These are phyloP conservation scores for Scaptomyza flava DNA, from an alignment of 2,888 invertebrate genomes.

Conservation along the genomic window DNA sequence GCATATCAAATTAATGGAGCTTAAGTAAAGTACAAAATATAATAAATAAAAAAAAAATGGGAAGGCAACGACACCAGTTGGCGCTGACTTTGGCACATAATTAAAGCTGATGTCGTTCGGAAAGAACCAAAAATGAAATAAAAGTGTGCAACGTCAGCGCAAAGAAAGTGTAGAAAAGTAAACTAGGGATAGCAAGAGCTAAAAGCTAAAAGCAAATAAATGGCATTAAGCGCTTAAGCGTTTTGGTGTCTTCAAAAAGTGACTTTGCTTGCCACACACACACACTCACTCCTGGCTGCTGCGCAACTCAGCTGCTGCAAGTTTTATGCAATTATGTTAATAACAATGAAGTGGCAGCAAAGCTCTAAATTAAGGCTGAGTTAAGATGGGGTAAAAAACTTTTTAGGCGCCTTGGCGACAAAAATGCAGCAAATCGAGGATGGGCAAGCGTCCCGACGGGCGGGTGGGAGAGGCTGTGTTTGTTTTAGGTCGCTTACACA, in stretches of 20 bases:
- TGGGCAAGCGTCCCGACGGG: background rate
- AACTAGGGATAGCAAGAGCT: background rate
- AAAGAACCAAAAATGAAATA: constrained; percentile 9
- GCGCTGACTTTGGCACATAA: constrained; percentile 43
- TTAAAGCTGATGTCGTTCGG: constrained; percentile 39
- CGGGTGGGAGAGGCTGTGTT: constrained; percentile 6
- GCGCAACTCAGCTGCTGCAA: constrained; percentile 63
- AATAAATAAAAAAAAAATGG: constrained; percentile 1
- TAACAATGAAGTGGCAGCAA: constrained; percentile 64
- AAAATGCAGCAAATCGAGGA: constrained; percentile 20
- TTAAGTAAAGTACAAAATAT: constrained; percentile 27
- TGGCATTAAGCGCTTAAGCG: constrained; percentile 54
- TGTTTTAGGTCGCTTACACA: constrained; percentile 53
- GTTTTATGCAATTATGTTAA: constrained; percentile 79
- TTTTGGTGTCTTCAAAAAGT: constrained; percentile 48
- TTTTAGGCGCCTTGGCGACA: constrained; percentile 42
- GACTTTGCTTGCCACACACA: constrained; percentile 62
- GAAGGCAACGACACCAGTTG: constrained; percentile 20
- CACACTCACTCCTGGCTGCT: constrained; percentile 35
- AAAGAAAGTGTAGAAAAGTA: background rate
- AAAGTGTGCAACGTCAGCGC: constrained; percentile 51
- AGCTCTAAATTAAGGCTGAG: constrained; percentile 33
- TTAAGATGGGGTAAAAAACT: constrained; percentile 23
- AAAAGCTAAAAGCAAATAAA: constrained; percentile 36
- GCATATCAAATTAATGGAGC: constrained; percentile 63